Evolutionary conservation across 2,888 invertebrate species (phyloP).

Genomic region (Cylindroiulus punctatus): DNA sequence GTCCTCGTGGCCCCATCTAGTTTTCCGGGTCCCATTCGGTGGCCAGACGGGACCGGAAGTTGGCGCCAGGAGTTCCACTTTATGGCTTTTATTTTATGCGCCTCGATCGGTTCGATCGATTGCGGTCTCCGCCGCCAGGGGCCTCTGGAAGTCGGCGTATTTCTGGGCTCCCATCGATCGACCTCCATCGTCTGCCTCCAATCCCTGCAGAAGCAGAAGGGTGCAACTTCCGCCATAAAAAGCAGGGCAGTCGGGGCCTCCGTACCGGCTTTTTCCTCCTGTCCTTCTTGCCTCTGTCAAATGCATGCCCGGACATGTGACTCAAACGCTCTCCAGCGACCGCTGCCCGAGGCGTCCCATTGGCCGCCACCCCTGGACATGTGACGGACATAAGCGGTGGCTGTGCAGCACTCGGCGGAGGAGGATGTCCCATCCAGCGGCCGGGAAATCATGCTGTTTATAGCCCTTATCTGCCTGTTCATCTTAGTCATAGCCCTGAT

Average conservation of each 20-base stretch:
- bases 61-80: conserved; percentile 7
- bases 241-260: not conserved
- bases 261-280: not conserved
- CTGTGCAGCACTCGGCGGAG: not conserved
- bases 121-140: not conserved
- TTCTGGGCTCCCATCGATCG: not conserved
- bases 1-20: too few relatives aligned
- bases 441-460: conserved; percentile 54
- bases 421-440: not conserved
- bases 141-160: not conserved
- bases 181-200: not conserved
- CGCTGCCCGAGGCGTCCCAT: not conserved
- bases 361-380: not conserved
- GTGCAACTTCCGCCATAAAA: not conserved
- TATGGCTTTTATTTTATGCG: not conserved
- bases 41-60: not conserved
- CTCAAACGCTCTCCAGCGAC: not conserved
- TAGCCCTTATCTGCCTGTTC: conserved; percentile 56
- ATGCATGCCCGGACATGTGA: not conserved
- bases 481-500: conserved; percentile 57
- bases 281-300: not conserved
- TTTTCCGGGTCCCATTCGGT: too few relatives aligned
- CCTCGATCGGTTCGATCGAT: conserved; percentile 27
- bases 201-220: not conserved
- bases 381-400: not conserved